A percentile compares a stretch with the other conserved stretches of the same genome.
These are phyloP conservation scores for Anaspis maculata DNA, from an alignment of 2,888 invertebrate genomes.

Conservation along the genomic window DNA sequence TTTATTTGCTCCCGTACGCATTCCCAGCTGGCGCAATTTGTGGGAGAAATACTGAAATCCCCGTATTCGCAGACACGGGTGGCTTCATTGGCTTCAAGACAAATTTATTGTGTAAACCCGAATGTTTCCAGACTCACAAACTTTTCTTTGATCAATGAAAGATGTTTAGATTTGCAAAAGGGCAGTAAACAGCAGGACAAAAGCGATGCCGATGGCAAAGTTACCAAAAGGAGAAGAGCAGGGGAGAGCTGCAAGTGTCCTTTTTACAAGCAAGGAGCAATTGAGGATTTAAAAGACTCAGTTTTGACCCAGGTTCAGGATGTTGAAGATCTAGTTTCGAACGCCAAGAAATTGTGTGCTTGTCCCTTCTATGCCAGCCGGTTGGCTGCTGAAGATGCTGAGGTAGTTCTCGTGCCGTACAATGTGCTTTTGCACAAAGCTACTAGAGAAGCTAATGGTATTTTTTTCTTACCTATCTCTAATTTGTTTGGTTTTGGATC, in stretches of 20 bases:
- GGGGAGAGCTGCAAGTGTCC: slow-evolving; percentile 54
- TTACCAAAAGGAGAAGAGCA: slow-evolving; percentile 54
- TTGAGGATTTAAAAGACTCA: slow-evolving; percentile 56
- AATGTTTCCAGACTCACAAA: slow-evolving; percentile 65
- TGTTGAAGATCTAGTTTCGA: slow-evolving; percentile 74
- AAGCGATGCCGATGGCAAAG: slow-evolving; percentile 52
- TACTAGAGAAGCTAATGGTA: slow-evolving; percentile 64
- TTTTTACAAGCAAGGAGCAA: slow-evolving; percentile 54
- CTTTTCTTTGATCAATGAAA: slow-evolving; percentile 80
- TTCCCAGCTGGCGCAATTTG: slow-evolving; percentile 91
- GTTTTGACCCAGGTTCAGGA: slow-evolving; percentile 67
- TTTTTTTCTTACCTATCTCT: no score
- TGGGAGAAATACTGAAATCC: slow-evolving; percentile 84
- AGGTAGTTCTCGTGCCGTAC: slow-evolving; percentile 71
- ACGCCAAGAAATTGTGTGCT: slow-evolving; percentile 61
- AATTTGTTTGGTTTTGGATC: no score
- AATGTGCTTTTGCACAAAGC: slow-evolving; percentile 71
- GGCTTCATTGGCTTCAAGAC: slow-evolving; percentile 81
- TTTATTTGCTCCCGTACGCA: slow-evolving; percentile 95
- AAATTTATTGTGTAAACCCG: slow-evolving; percentile 84
- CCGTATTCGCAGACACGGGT: slow-evolving; percentile 63
- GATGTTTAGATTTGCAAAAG: slow-evolving; percentile 74
- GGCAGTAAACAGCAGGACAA: slow-evolving; percentile 44
- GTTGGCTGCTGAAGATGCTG: slow-evolving; percentile 72
- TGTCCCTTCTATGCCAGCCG: slow-evolving; percentile 94